Evolutionary conservation across 1,140 invertebrate genomes (phyloP).

Genomic region (Teleopsis dalmanni): DNA sequence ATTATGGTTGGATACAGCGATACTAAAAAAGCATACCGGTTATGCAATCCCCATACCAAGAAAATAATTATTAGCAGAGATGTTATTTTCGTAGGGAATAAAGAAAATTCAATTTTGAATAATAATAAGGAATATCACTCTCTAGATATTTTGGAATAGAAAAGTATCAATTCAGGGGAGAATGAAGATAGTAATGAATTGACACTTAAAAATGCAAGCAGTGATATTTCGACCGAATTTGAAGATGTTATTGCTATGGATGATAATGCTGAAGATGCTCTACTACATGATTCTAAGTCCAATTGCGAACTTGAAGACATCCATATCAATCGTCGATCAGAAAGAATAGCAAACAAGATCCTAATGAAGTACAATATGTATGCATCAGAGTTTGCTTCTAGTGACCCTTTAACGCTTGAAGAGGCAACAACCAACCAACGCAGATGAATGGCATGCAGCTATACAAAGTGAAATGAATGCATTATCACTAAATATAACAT

Average conservation of each 20-base stretch:
- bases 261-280: background rate
- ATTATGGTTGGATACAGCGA: constrained; percentile 39
- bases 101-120: background rate
- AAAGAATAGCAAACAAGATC: no score
- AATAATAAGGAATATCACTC: background rate
- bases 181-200: background rate
- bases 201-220: background rate
- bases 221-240: background rate
- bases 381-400: no score
- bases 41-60: constrained; percentile 29
- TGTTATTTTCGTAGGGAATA: background rate
- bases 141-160: background rate
- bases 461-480: background rate
- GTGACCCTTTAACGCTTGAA: no score
- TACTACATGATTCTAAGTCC: no score
- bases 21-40: constrained; percentile 25
- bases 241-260: background rate
- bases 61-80: background rate
- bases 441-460: no score
- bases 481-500: background rate
- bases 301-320: no score
- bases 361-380: no score
- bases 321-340: no score
- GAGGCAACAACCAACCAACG: no score
- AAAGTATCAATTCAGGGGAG: background rate